phyloP scores from a whole-genome alignment of 2,113 vertebrate species.

The Otis tarda region DNA sequence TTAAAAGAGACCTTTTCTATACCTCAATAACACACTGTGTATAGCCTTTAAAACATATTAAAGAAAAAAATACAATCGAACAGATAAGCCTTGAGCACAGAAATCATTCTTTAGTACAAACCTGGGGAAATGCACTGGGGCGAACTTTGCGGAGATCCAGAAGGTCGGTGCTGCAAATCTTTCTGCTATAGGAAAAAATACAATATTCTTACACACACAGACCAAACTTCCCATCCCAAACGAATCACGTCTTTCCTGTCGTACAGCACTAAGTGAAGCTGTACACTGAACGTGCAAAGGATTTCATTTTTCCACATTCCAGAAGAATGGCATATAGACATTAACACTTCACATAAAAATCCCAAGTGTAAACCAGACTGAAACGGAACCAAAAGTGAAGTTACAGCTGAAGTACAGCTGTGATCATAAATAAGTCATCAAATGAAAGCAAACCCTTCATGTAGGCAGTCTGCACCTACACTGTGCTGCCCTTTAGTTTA shows the following conservation, averaged over 20 bases:
- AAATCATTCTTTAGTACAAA: constrained; percentile 66
- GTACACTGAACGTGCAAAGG: neutral
- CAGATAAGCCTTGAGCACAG: constrained; percentile 61
- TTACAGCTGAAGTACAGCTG: neutral
- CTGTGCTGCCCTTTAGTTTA: neutral
- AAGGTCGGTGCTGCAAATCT: constrained; percentile 59
- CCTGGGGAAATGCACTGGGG: constrained; percentile 59
- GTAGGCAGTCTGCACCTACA: neutral
- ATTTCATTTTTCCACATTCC: neutral
- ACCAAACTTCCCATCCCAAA: neutral
- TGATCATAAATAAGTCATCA: neutral
- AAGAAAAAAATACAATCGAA: constrained; percentile 58
- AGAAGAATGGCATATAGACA: neutral
- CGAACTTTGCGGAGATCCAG: constrained; percentile 58
- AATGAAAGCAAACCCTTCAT: neutral
- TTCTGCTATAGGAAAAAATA: constrained; percentile 51
- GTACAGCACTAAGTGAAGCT: neutral
- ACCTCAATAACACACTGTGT: constrained; percentile 50
- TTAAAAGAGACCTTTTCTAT: constrained; percentile 49
- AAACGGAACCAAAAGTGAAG: neutral
- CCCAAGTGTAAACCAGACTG: neutral
- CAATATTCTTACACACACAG: constrained; percentile 33
- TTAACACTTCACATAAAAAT: neutral
- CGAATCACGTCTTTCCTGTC: neutral
- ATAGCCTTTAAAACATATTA: constrained; percentile 66